Percentiles rank a stretch among this genome's conserved stretches.
phyloP scores from a whole-genome alignment of 2,888 invertebrate species.

The Sarcophaga carnaria region DNA sequence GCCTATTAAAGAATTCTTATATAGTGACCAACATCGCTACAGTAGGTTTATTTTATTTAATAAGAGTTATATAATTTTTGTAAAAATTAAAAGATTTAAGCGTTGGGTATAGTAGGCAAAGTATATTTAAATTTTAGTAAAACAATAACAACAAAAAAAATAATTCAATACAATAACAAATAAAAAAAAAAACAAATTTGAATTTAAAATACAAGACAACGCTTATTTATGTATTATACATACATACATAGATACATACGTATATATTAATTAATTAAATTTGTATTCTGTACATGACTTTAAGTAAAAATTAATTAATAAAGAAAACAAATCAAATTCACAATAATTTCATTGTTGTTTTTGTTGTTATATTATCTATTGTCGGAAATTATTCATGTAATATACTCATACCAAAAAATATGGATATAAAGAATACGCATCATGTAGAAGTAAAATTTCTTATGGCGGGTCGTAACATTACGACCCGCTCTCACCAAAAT shows the following conservation, averaged over 20 bases:
- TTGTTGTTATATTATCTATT: no score
- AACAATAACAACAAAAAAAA: background rate
- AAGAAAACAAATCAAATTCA: constrained; percentile 22
- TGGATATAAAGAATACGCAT: no score
- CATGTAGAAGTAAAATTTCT: no score
- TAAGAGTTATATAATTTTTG: constrained; percentile 23
- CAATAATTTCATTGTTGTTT: background rate
- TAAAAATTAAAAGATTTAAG: constrained; percentile 35
- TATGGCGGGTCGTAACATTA: no score
- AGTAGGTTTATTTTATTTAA: background rate
- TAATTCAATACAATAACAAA: background rate
- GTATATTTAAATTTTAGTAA: constrained; percentile 46
- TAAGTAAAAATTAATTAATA: constrained; percentile 54
- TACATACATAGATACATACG: constrained; percentile 1
- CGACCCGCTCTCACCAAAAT: no score
- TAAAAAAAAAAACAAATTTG: constrained; percentile 8
- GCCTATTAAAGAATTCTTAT: constrained; percentile 14
- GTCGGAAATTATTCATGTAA: no score
- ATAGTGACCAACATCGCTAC: background rate
- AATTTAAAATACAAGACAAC: constrained; percentile 48
- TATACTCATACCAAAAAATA: no score
- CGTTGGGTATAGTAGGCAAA: constrained; percentile 49
- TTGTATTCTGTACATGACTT: constrained; percentile 66
- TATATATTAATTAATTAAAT: constrained; percentile 60
- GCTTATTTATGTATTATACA: constrained; percentile 66